Percentiles rank a stretch among this genome's conserved stretches.
Evolutionary conservation across 2,797 vertebrate genomes (phyloP).

Genomic region (Uromys caudimaculatus): DNA sequence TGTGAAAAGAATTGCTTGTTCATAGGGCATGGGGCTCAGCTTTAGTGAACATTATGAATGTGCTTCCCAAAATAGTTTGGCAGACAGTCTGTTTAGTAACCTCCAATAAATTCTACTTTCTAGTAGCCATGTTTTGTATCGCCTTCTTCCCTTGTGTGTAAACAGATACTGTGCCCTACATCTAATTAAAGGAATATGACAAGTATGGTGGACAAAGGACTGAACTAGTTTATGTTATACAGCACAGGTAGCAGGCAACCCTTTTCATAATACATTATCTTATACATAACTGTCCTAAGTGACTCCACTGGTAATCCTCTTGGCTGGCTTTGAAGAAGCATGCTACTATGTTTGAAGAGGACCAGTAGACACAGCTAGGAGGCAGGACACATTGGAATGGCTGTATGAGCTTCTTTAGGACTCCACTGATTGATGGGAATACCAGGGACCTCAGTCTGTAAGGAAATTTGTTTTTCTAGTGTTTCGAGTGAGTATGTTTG

Average conservation of each 20-base stretch:
- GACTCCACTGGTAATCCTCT: neutral
- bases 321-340: neutral
- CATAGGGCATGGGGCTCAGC: neutral
- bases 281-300: neutral
- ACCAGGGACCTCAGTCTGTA: neutral
- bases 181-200: neutral
- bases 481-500: neutral
- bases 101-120: neutral
- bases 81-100: neutral
- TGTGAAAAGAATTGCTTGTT: neutral
- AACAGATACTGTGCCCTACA: neutral
- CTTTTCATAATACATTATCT: neutral
- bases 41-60: neutral
- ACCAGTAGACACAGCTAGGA: neutral
- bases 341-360: neutral
- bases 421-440: neutral
- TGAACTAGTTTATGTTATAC: neutral
- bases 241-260: neutral
- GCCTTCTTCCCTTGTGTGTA: neutral
- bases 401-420: neutral
- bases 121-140: neutral
- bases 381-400: neutral
- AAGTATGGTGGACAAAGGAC: neutral
- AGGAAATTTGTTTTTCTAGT: neutral
- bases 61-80: neutral